These are phyloP conservation scores for Thymallus thymallus DNA, from an alignment of 2,113 vertebrate species.

Conservation along the genomic window DNA sequence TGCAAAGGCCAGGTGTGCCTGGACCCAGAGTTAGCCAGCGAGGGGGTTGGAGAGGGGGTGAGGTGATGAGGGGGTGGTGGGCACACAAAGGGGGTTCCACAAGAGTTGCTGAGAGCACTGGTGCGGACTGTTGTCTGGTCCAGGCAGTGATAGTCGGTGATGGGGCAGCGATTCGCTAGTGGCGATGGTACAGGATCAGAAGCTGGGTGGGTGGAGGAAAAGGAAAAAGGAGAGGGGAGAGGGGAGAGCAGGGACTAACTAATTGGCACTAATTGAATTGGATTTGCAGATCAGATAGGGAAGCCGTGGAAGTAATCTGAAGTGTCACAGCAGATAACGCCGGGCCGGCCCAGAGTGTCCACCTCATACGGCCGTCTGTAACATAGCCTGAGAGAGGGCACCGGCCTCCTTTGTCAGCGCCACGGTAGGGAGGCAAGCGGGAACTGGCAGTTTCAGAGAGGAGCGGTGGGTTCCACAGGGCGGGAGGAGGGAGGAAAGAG, in stretches of 20 bases:
- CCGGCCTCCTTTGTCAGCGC: slow-evolving; percentile 64
- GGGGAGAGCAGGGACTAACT: slow-evolving; percentile 62
- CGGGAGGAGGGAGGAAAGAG: neutral
- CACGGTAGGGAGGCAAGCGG: slow-evolving; percentile 62
- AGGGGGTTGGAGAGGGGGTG: neutral
- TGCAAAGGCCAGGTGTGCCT: slow-evolving; percentile 11
- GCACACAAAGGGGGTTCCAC: neutral
- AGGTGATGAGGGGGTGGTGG: neutral
- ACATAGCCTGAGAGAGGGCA: slow-evolving; percentile 77
- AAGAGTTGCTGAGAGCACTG: neutral
- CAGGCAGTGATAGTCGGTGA: neutral
- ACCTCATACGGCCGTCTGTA: slow-evolving; percentile 77
- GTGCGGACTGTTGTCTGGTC: neutral
- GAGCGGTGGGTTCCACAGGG: neutral
- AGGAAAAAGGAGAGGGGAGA: neutral
- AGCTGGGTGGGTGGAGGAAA: slow-evolving; percentile 3
- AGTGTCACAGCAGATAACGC: slow-evolving; percentile 79
- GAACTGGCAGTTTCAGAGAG: slow-evolving; percentile 61
- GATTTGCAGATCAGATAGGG: slow-evolving; percentile 78
- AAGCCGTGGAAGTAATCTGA: slow-evolving; percentile 77
- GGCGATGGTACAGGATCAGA: neutral
- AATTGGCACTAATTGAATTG: slow-evolving; percentile 81
- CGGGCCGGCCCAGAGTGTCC: slow-evolving; percentile 69
- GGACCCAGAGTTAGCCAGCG: neutral
- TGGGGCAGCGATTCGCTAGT: neutral